phyloP scores from a whole-genome alignment of 2,888 invertebrate genomes.

The Caenorhabditis drosophilae region DNA sequence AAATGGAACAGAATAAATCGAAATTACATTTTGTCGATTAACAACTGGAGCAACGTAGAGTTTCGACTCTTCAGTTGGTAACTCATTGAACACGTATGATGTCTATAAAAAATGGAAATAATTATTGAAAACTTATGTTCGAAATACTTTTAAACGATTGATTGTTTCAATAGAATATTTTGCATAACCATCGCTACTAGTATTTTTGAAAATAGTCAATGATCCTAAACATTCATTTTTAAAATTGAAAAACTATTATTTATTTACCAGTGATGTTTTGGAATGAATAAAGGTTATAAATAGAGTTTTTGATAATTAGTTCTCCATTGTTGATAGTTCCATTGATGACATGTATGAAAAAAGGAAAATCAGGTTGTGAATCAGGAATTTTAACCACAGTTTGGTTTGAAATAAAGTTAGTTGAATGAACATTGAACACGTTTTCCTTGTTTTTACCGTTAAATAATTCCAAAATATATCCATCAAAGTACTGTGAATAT shows the following conservation, averaged over 20 bases:
- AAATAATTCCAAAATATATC: conserved; percentile 17
- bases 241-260: too few relatives aligned
- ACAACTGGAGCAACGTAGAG: conserved; percentile 4
- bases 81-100: conserved; percentile 17
- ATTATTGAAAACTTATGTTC: background rate
- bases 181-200: background rate
- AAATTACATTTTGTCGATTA: background rate
- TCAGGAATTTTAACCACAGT: conserved; percentile 2
- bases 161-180: conserved; percentile 14
- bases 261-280: too few relatives aligned
- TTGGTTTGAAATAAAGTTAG: background rate
- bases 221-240: too few relatives aligned
- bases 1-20: conserved; percentile 11
- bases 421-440: conserved; percentile 23
- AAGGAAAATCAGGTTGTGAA: background rate
- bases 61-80: conserved; percentile 8
- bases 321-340: conserved; percentile 1
- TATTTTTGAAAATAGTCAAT: too few relatives aligned
- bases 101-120: conserved; percentile 26
- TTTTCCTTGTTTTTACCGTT: conserved; percentile 11
- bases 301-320: background rate
- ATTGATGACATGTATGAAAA: conserved; percentile 14
- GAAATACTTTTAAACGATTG: conserved; percentile 15
- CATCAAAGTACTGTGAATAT: conserved; percentile 18
- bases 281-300: background rate